A percentile compares a stretch with the other conserved stretches of the same genome.
These are phyloP conservation scores for Brenthis hecate DNA, from an alignment of 2,888 invertebrate genomes.

Conservation along the genomic window DNA sequence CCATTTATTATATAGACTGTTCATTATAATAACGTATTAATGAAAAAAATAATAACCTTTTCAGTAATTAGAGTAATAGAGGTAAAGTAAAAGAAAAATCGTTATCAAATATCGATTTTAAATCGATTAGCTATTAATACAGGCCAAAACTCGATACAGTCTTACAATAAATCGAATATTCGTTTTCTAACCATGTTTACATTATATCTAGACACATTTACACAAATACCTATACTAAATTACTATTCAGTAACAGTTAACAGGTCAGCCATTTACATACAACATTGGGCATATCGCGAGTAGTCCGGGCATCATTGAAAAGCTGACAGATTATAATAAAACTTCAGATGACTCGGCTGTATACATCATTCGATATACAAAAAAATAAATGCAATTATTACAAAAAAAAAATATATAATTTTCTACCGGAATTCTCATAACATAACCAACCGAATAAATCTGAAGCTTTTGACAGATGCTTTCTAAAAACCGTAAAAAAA, in stretches of 20 bases:
- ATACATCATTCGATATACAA: too few relatives aligned
- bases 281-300: not conserved
- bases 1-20: slow-evolving; percentile 19
- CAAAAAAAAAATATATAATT: too few relatives aligned
- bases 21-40: not conserved
- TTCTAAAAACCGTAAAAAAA: too few relatives aligned
- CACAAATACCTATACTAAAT: slow-evolving; percentile 39
- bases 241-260: slow-evolving; percentile 29
- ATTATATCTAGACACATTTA: slow-evolving; percentile 36
- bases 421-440: too few relatives aligned
- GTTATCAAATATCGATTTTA: not conserved
- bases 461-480: too few relatives aligned
- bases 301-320: too few relatives aligned
- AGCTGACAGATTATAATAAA: too few relatives aligned
- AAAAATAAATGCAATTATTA: too few relatives aligned
- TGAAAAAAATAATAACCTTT: too few relatives aligned
- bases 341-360: too few relatives aligned
- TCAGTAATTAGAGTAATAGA: too few relatives aligned
- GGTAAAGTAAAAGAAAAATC: not conserved
- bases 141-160: slow-evolving; percentile 4
- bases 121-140: not conserved
- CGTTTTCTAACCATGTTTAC: slow-evolving; percentile 22
- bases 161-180: slow-evolving; percentile 28
- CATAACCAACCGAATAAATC: too few relatives aligned
- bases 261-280: slow-evolving; percentile 26